Evolutionary conservation across 2,797 vertebrate genomes (phyloP).

Genomic region (Chelmon rostratus): DNA sequence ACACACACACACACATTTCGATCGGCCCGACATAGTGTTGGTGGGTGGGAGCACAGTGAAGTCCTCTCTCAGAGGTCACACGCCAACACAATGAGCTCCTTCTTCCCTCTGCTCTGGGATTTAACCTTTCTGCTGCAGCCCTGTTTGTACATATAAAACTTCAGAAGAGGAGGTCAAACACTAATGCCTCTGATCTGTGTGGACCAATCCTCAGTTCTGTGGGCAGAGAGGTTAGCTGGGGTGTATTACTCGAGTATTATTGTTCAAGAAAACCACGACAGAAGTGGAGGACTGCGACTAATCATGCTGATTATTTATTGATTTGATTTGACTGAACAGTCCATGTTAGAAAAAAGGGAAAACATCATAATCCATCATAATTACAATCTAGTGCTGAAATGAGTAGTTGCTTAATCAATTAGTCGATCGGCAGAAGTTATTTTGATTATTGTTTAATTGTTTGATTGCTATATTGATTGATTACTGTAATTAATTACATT

Average conservation of each 20-base stretch:
- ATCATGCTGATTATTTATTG: background rate
- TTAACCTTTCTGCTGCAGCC: slow-evolving; percentile 60
- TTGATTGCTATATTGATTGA: background rate
- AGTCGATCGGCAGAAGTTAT: no score
- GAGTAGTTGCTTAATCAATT: no score
- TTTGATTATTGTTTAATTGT: no score
- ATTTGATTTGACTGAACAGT: background rate
- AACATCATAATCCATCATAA: background rate
- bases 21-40: slow-evolving; percentile 14
- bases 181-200: slow-evolving; percentile 51
- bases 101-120: slow-evolving; percentile 61
- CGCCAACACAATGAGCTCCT: slow-evolving; percentile 73
- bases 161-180: slow-evolving; percentile 72
- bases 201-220: background rate
- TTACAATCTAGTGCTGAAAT: background rate
- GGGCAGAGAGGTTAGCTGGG: background rate
- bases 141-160: slow-evolving; percentile 75
- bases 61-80: slow-evolving; percentile 63
- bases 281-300: background rate
- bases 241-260: background rate
- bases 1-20: slow-evolving; percentile 1
- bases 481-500: no score
- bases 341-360: background rate
- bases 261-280: slow-evolving; percentile 1
- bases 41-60: slow-evolving; percentile 49